phyloP scores from a whole-genome alignment of 2,888 invertebrate genomes.

The Nomada ferruginata region DNA sequence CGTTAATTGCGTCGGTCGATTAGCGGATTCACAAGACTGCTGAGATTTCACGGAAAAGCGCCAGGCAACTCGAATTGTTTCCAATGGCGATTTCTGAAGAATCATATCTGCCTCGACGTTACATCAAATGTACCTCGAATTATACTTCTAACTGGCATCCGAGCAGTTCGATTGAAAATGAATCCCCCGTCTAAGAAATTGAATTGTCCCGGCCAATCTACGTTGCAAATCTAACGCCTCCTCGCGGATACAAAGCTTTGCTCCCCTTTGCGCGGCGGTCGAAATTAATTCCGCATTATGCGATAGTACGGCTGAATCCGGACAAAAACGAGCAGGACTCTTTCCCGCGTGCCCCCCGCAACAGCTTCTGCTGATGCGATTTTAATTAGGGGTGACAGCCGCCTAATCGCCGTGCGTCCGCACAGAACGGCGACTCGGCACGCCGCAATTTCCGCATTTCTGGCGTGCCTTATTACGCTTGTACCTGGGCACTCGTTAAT shows the following conservation, averaged over 20 bases:
- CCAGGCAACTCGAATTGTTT: background rate
- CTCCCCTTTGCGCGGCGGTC: too few relatives aligned
- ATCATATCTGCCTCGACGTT: background rate
- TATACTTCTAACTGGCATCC: too few relatives aligned
- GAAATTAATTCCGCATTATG: slow-evolving; percentile 11
- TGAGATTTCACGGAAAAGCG: background rate
- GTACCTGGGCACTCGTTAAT: slow-evolving; percentile 26
- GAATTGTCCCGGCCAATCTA: too few relatives aligned
- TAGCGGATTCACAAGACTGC: slow-evolving; percentile 21
- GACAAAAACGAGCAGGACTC: background rate
- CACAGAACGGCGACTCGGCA: slow-evolving; percentile 30
- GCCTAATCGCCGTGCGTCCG: slow-evolving; percentile 57
- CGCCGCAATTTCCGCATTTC: slow-evolving; percentile 36
- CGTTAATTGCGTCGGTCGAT: slow-evolving; percentile 45
- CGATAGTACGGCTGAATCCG: background rate
- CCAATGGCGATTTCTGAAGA: background rate
- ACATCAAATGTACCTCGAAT: too few relatives aligned
- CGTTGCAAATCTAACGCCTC: too few relatives aligned
- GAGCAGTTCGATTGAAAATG: too few relatives aligned
- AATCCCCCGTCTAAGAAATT: too few relatives aligned
- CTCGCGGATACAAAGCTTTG: too few relatives aligned
- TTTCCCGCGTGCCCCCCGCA: too few relatives aligned
- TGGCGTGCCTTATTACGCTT: slow-evolving; percentile 41
- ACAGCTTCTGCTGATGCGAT: slow-evolving; percentile 45
- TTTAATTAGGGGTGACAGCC: slow-evolving; percentile 58